Evolutionary conservation across 2,888 invertebrate species (phyloP).

Genomic region (Zhengitettix transpicula): DNA sequence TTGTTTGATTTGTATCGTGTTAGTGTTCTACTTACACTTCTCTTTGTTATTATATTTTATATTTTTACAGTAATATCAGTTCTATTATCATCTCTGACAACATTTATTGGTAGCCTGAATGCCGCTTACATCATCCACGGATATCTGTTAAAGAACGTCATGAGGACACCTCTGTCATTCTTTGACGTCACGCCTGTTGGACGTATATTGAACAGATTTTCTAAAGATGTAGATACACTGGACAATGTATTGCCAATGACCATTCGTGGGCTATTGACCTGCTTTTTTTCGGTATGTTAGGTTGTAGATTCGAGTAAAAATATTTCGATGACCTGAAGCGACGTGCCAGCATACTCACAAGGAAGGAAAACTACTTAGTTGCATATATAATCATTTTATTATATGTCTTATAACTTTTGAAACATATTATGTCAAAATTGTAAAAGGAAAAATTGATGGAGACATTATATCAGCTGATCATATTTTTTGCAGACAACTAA

Average conservation of each 20-base stretch:
- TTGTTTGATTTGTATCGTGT: too few species aligned
- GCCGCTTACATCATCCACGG: slow-evolving; percentile 19
- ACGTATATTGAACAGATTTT: slow-evolving; percentile 26
- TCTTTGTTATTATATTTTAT: background rate
- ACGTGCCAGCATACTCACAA: background rate
- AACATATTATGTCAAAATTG: too few species aligned
- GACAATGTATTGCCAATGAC: slow-evolving; percentile 22
- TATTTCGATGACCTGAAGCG: background rate
- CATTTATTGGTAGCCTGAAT: slow-evolving; percentile 26
- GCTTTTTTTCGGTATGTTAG: slow-evolving; percentile 29
- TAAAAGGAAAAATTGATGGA: too few species aligned
- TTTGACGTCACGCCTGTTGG: slow-evolving; percentile 27
- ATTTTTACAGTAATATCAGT: slow-evolving; percentile 19
- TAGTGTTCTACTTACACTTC: too few species aligned
- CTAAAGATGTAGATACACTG: slow-evolving; percentile 24
- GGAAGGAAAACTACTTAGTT: background rate
- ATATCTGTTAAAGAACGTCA: slow-evolving; percentile 18
- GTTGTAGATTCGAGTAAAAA: background rate
- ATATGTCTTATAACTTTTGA: too few species aligned
- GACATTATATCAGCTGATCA: too few species aligned
- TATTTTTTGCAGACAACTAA: too few species aligned
- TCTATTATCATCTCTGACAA: slow-evolving; percentile 23
- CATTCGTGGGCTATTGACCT: slow-evolving; percentile 24
- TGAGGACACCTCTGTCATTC: slow-evolving; percentile 23
- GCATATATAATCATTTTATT: too few species aligned